These are phyloP conservation scores for Apeira syringaria DNA, from an alignment of 2,888 invertebrate species.

Conservation along the genomic window DNA sequence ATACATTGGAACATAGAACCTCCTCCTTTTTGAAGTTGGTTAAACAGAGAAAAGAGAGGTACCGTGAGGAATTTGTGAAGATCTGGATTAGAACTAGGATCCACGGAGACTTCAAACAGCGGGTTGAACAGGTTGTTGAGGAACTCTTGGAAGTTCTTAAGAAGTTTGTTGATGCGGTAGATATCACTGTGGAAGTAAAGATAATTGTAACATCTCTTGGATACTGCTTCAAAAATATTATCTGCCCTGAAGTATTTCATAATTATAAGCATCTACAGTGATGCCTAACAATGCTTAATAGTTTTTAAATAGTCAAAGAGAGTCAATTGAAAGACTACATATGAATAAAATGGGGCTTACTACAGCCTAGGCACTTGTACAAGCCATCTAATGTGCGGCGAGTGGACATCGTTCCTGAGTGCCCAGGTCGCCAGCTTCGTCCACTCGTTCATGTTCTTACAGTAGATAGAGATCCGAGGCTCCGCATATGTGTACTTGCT, in stretches of 20 bases:
- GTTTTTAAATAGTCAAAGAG: too few relatives aligned
- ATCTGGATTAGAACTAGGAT: slow-evolving; percentile 94
- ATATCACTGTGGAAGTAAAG: slow-evolving; percentile 88
- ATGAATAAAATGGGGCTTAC: too few relatives aligned
- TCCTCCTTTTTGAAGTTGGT: too few relatives aligned
- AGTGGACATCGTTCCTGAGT: slow-evolving; percentile 93
- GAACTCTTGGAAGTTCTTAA: slow-evolving; percentile 96
- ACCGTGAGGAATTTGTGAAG: slow-evolving; percentile 88
- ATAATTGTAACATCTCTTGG: too few relatives aligned
- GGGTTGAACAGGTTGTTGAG: slow-evolving; percentile 96
- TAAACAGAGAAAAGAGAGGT: slow-evolving; percentile 43
- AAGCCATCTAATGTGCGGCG: slow-evolving; percentile 96
- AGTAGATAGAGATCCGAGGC: slow-evolving; percentile 96
- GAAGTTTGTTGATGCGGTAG: slow-evolving; percentile 92
- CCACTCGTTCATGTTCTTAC: slow-evolving; percentile 95
- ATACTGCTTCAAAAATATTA: too few relatives aligned
- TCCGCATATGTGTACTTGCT: slow-evolving; percentile 98
- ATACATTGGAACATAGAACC: too few relatives aligned
- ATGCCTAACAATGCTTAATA: too few relatives aligned
- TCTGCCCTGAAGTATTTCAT: too few relatives aligned
- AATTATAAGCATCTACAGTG: too few relatives aligned
- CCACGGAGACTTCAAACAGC: slow-evolving; percentile 95
- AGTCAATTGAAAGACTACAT: too few relatives aligned
- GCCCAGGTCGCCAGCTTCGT: slow-evolving; percentile 97
- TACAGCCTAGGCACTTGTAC: slow-evolving; percentile 97